Base-by-base conservation (phyloP, 2,888 invertebrate genomes). In the Eristalinus aeneus region DNA sequence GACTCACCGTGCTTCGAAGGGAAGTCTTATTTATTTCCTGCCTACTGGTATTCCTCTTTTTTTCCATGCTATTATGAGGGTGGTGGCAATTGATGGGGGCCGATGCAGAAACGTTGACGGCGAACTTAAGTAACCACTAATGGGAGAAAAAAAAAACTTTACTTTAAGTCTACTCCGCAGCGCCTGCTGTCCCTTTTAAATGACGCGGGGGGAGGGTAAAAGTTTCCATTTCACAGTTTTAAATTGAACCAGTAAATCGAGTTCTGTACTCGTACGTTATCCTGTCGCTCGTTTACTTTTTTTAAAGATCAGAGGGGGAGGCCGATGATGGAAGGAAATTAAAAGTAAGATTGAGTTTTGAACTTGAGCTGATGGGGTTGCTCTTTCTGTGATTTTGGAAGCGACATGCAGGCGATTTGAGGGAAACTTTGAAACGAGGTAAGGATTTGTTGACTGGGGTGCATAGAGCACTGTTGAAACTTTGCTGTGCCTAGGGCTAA, bases 1-100 rank as follows among this genome's bases (percentile, higher is more conserved):
- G 32, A 54, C 58, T 61, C 16, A 20, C 39, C 22, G n/a, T n/a
- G n/a, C n/a, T n/a, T n/a, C n/a, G 60, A 78, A 74, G 53, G 80
- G 81, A 85, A 85, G 80, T 85, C 85, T 85, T 85, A 85, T 80
- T 80, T 77, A 85, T 85, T 85, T 81, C 85, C 76, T 76, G 85
- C 53, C 65, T 71, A 74, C 32, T 72, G 34, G 64, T 32, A 67
- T 74, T 32, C 54, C 12, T 68, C 46, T 80, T 60, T 60, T 64
- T 76, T 36, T 72, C 31, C 76, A 32, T 85, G 68, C 60, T 68
- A 76, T 85, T 80, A 77, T 72, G 72, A 76, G 85, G 85, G 85
- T 80, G 76, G 80, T 72, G 5, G 27, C 27, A 27, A 27, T 27
- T 27, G 27, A 27, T 27, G 27, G 27, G 27, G 27, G 27, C 27